Base-by-base conservation (phyloP, 1,140 invertebrate species). In the Micrasema minimum region DNA sequence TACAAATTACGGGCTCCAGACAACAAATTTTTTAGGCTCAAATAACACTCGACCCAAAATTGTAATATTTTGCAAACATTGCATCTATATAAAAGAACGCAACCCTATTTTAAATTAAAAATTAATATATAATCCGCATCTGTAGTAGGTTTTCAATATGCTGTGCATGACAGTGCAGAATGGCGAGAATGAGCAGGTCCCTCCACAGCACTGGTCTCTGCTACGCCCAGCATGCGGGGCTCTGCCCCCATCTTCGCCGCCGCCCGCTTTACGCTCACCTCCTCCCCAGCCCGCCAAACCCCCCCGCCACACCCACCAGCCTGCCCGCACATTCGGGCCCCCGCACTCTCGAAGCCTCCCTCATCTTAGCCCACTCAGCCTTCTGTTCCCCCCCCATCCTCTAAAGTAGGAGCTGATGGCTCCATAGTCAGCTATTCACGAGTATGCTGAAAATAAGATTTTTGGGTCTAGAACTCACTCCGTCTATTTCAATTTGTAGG, bases 381-480 rank as follows among this genome's bases (percentile, higher is more conserved):
- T n/a, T n/a, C n/a, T n/a, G n/a, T n/a, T n/a, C n/a, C n/a, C n/a
- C n/a, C n/a, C n/a, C n/a, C n/a, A n/a, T n/a, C n/a, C n/a, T n/a
- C n/a, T n/a, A n/a, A n/a, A n/a, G n/a, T n/a, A n/a, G n/a, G n/a
- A n/a, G n/a, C n/a, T n/a, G n/a, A n/a, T n/a, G n/a, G n/a, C n/a
- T n/a, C n/a, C n/a, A n/a, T n/a, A n/a, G n/a, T n/a, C n/a, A n/a
- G 70, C 48, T 41, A 72, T 70, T 59, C 73, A 72, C 45, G 35
- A 72, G 59, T 38, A 0, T 18, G 12, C 37, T 14, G 18, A 11
- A 43, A 62, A 55, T 43, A 45, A 65, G 16, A 43, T 43, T n/a
- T 43, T 43, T 12, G 16, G 2, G 41, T 6, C 2, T n/a, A 43
- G 11, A 43, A 11, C 16, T 43, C 41, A 43, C 41, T 43, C 41